Conservation (phyloP, 1,140 invertebrate genomes). For the Drosophila saltans region DNA sequence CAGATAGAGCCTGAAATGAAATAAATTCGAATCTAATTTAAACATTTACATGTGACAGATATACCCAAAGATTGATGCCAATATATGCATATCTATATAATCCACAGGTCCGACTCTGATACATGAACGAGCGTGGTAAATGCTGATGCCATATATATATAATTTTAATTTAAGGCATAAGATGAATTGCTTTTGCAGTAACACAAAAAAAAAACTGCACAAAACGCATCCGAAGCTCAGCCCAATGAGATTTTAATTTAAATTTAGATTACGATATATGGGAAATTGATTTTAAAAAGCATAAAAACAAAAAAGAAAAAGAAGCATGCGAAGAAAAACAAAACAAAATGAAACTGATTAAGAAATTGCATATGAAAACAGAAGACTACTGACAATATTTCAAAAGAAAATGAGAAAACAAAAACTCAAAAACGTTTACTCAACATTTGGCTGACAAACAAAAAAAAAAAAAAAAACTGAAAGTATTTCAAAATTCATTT, state of each 20-base stretch:
- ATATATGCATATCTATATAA: constrained; percentile 39
- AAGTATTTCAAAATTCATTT: constrained; percentile 34
- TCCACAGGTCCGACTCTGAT: constrained; percentile 71
- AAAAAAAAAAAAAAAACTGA: constrained; percentile 28
- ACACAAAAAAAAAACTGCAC: constrained; percentile 23
- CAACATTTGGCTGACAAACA: constrained; percentile 45
- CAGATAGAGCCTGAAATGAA: constrained; percentile 2
- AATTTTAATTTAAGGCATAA: constrained; percentile 82
- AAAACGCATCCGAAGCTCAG: constrained; percentile 28
- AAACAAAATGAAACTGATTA: constrained; percentile 17
- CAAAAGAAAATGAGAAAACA: constrained; percentile 55
- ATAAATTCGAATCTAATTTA: constrained; percentile 5
- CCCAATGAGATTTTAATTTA: constrained; percentile 71
- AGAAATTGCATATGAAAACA: constrained; percentile 61
- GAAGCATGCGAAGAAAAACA: constrained; percentile 32
- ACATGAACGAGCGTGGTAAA: constrained; percentile 67
- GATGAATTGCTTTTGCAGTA: constrained; percentile 70
- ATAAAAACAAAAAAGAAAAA: background rate
- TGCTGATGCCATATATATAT: constrained; percentile 67
- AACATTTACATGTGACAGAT: background rate
- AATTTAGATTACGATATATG: constrained; percentile 69
- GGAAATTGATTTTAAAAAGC: constrained; percentile 52
- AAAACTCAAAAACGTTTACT: constrained; percentile 22
- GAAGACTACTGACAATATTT: constrained; percentile 80
- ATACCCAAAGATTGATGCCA: background rate